Base-by-base conservation (phyloP, 2,888 invertebrate genomes). In the Selenia dentaria region DNA sequence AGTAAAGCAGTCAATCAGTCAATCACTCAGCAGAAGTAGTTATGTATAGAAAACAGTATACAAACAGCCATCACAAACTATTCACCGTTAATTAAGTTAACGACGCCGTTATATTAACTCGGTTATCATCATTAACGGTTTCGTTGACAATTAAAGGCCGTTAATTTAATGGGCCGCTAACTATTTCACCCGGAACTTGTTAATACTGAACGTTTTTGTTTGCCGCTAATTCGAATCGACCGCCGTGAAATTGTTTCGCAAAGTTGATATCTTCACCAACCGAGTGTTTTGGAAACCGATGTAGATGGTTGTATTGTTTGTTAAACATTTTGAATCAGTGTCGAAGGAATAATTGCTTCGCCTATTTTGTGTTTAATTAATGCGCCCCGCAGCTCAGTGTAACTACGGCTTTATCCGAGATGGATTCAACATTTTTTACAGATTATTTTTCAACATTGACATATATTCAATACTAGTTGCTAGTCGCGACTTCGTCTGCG, bases 161-260 rank as follows among this genome's bases (percentile, higher is more conserved):
- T 53, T 48, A 31, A 46, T 46, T 50, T 45, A 43, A 45, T 48
- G 50, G 48, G 11, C 31, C 52, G 44, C 52, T 52, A 52, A 45
- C 47, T 52, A 42, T 52, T 49, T 29, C 33, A 34, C 31, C 44
- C n/a, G 32, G 38, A 51, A 52, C 40, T 46, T 45, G 52, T 52
- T 50, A 50, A 36, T 41, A 35, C 16, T 32, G 10, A 47, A 49
- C 53, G 34, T 28, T 6, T 24, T 35, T 29, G 13, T 9, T 12
- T 8, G 20, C 12, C 20, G 16, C 11, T 38, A 29, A 14, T 29
- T 3, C 10, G 14, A 12, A 11, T 24, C 24, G 26, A 6, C 26
- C 16, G 9, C 25, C 6, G 9, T 35, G 25, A 14, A 25, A 26
- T 27, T 26, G 22, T 35, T 29, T 34, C 27, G 14, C 27, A 9